Base-by-base conservation (phyloP, 2,113 vertebrate genomes). In the Conger conger region DNA sequence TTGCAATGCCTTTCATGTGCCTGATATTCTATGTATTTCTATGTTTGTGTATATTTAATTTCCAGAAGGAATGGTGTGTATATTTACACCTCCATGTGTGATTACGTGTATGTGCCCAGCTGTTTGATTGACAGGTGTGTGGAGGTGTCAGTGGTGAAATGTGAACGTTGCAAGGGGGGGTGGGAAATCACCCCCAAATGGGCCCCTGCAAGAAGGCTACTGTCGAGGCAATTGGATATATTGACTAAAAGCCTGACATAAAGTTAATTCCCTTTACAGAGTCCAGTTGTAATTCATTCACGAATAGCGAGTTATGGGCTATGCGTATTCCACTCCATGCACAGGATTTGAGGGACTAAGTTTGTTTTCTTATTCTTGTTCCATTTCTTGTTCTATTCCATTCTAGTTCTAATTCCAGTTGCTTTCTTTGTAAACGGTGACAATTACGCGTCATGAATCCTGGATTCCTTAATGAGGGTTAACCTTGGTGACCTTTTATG, bases 51-150 rank as follows among this genome's bases (percentile, higher is more conserved):
- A 9, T 50, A 50, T 50, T 50, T 13, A 4, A 13, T 50, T 50
- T 50, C 45, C 45, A 73, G 85, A 79, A 35, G 79, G 84, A 82
- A 86, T 86, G 88, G 79, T 60, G 84, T 81, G 35, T 37, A 13
- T 36, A n/a, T 36, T 20, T 78, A 11, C 9, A n/a, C 13, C 13
- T 3, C 30, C 40, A 42, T 57, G 13, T 77, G 20, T 45, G 2
- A 80, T 37, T 2, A 20, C 0, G 40, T 81, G 40, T 11, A 23
- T 73, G 40, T 20, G 45, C 11, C 38, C 15, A 8, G 20, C 57
- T 60, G 57, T 38, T 84, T 54, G 36, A 54, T 27, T 84, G 83
- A 63, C 83, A 78, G 50, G 76, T 84, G 77, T 76, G 63, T 76
- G 82, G 54, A 45, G 63, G 42, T 42, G 42, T 76, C 63, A 45